A percentile compares a stretch with the other conserved stretches of the same genome.
phyloP scores from a whole-genome alignment of 1,140 invertebrate species.

The Alviniconcha marisindica region DNA sequence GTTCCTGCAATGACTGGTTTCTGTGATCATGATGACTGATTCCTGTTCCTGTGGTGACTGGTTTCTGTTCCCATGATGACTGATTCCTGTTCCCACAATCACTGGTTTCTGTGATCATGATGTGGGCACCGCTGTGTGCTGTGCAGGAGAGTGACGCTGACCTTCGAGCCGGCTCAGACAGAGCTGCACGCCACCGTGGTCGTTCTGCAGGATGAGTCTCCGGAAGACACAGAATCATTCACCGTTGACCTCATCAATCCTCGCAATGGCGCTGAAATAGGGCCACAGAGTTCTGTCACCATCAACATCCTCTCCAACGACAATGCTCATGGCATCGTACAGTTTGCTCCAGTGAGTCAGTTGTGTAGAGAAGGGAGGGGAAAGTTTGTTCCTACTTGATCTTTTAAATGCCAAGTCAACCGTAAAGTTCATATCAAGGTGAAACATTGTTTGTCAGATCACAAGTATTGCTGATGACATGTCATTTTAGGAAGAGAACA shows the following conservation, averaged over 20 bases:
- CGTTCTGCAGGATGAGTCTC: slow-evolving; percentile 65
- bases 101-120: no score
- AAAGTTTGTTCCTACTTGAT: no score
- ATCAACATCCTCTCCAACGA: slow-evolving; percentile 72
- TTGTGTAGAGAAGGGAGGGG: no score
- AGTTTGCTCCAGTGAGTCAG: slow-evolving; percentile 64
- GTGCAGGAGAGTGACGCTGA: slow-evolving; percentile 69
- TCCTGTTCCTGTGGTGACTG: background rate
- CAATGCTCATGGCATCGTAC: slow-evolving; percentile 72
- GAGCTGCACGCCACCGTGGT: slow-evolving; percentile 57
- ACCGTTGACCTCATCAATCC: slow-evolving; percentile 61
- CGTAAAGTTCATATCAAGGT: no score
- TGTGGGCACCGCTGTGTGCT: no score
- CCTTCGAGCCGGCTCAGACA: slow-evolving; percentile 62
- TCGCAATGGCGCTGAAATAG: slow-evolving; percentile 66
- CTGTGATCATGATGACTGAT: no score
- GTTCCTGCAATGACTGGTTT: no score
- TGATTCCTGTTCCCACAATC: background rate
- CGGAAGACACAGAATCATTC: slow-evolving; percentile 73
- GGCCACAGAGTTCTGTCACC: slow-evolving; percentile 55
- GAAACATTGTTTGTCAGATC: no score
- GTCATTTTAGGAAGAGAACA: no score
- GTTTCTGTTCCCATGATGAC: background rate
- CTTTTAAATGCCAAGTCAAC: no score
- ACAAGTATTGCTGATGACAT: no score